Evolutionary conservation across 2,888 invertebrate species (phyloP), one percentile per base, ranked within the genome.

Genomic region (Amblyjoppa proteus): DNA sequence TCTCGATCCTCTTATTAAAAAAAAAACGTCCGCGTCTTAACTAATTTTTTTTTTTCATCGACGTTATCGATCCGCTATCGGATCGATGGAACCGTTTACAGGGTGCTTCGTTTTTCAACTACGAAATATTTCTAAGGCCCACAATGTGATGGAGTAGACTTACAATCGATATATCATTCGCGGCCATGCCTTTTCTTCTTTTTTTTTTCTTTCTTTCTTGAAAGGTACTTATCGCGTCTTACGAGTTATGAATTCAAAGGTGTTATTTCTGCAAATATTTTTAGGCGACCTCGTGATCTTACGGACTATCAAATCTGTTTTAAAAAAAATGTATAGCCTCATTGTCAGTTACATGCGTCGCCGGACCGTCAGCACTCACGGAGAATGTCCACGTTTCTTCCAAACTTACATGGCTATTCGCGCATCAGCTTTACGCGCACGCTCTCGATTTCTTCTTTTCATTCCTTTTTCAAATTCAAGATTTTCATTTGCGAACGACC

Each of bases 381-480:
- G 66, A 66, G 64, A 76, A 76, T 53, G 66, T 66, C 64, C 25
- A 51, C 76, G 66, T 66, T 66, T 51, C 34, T 76, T 51, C 31
- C 76, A 11, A 66, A 51, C 64, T 51, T 66, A 38, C 20, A 61
- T 34, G 61, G 61, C 64, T 75, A 75, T 64, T 64, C 49, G 74
- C 74, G 28, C 49, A 45, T 49, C 58, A 34, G 34, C 11, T 34
- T 51, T 66, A 66, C 51, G 51, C 66, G 34, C 76, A 51, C 51
- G 45, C 64, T 66, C 20, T 75, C 28, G 16, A 28, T 13, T 45
- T 64, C 16, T 45, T 31, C 11, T 4, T n/a, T 25, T 53, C 9
- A 41, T 3, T 68, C 7, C 20, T 51, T 13, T n/a, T 51, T 76
- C 51, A 2, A 34, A 66, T 58, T 41, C 49, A 68, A 38, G 9